Conservation (phyloP, 1,140 invertebrate genomes). For the Papilio dardanus region DNA sequence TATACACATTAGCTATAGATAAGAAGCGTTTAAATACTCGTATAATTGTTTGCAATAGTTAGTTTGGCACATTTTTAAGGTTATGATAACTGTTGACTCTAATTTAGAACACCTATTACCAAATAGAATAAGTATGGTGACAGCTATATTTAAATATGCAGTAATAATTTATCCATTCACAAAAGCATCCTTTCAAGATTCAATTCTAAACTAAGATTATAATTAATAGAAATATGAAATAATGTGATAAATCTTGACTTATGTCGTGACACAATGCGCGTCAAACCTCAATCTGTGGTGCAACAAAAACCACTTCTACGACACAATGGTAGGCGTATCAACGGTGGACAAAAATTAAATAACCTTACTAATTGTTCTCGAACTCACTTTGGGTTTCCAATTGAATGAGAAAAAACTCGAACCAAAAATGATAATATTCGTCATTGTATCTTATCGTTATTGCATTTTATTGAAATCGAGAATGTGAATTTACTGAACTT, state of each 20-base stretch:
- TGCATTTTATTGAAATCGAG: too few species aligned
- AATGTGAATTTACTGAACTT: too few species aligned
- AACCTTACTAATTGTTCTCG: conserved; percentile 22
- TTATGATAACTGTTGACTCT: not conserved
- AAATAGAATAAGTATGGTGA: not conserved
- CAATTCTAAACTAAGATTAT: conserved; percentile 34
- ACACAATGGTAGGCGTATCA: conserved; percentile 40
- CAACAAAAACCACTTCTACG: conserved; percentile 40
- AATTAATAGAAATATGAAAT: conserved; percentile 44
- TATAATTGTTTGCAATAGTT: too few species aligned
- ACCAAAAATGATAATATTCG: too few species aligned
- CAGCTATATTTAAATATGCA: not conserved
- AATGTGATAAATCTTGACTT: conserved; percentile 41
- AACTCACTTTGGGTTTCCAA: not conserved
- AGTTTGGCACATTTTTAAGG: not conserved
- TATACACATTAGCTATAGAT: not conserved
- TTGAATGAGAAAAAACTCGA: not conserved
- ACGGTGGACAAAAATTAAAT: conserved; percentile 34
- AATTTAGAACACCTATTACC: not conserved
- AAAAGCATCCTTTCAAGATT: not conserved
- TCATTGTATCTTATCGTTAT: too few species aligned
- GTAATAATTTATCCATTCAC: conserved; percentile 5
- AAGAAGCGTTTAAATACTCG: too few species aligned
- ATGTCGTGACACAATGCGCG: conserved; percentile 35
- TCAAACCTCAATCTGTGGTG: conserved; percentile 39